Percentiles rank a stretch among this genome's conserved stretches.
phyloP scores from a whole-genome alignment of 2,888 invertebrate species.

The Sinopyrophorus schimmeli region DNA sequence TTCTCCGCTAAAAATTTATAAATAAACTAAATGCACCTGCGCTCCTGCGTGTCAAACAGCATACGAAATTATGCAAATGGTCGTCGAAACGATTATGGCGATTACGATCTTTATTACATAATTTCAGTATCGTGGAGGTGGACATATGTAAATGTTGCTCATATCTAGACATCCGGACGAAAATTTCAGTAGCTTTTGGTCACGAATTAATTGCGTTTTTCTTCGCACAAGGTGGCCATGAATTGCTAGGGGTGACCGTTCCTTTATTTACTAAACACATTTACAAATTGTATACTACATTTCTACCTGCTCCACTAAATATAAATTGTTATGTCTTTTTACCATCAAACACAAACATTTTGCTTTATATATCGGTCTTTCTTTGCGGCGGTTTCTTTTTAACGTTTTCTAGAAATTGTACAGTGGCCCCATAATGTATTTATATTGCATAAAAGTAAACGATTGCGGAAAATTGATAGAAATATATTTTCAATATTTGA shows the following conservation, averaged over 20 bases:
- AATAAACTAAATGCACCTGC: no score
- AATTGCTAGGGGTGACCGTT: constrained; percentile 20
- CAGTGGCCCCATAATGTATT: no score
- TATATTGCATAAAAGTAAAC: no score
- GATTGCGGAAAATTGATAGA: no score
- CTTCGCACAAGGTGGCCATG: constrained; percentile 2
- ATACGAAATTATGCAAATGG: constrained; percentile 29
- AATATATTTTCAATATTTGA: no score
- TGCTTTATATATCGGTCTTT: no score
- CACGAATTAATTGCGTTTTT: constrained; percentile 10
- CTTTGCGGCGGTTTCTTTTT: no score
- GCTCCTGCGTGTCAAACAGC: constrained; percentile 21
- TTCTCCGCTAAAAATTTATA: no score
- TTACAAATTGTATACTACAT: constrained; percentile 36
- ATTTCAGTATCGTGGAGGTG: constrained; percentile 30
- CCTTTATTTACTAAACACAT: constrained; percentile 36
- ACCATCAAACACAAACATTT: no score
- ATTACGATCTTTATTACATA: constrained; percentile 36
- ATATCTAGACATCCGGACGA: constrained; percentile 26
- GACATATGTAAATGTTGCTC: constrained; percentile 29
- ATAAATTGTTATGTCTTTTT: no score
- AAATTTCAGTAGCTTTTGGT: constrained; percentile 24
- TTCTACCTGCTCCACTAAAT: constrained; percentile 37
- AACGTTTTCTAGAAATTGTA: no score
- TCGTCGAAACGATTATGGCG: constrained; percentile 25